phyloP scores from a whole-genome alignment of 2,888 invertebrate species.

The Apocheima hispidaria region DNA sequence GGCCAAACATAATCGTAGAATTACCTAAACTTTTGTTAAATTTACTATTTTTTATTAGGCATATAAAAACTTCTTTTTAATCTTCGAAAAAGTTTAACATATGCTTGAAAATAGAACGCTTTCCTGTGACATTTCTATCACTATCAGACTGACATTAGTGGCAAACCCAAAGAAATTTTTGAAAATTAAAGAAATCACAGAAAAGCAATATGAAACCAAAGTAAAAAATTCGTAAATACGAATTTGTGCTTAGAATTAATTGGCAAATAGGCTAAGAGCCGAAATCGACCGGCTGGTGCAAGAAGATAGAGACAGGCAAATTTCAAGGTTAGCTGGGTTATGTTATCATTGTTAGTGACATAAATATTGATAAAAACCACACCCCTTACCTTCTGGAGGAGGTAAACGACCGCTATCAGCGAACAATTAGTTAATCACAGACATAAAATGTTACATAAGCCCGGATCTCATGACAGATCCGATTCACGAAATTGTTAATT shows the following conservation, averaged over 20 bases:
- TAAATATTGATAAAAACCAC: conserved; percentile 51
- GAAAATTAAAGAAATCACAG: conserved; percentile 6
- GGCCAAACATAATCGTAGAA: background rate
- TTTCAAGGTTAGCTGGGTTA: conserved; percentile 68
- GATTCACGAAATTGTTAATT: conserved; percentile 55
- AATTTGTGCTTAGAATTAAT: conserved; percentile 8
- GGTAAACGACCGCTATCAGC: conserved; percentile 74
- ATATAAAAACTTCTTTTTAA: conserved; percentile 1
- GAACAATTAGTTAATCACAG: conserved; percentile 67
- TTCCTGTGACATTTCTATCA: conserved; percentile 52
- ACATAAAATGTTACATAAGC: conserved; percentile 81
- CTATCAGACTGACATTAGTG: conserved; percentile 44
- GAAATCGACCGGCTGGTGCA: conserved; percentile 53
- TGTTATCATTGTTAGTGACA: conserved; percentile 38
- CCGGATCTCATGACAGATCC: conserved; percentile 75
- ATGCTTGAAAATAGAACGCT: conserved; percentile 44
- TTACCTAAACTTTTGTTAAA: background rate
- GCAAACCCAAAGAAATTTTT: background rate
- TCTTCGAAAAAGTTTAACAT: conserved; percentile 15
- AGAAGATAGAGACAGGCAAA: conserved; percentile 43
- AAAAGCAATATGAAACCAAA: conserved; percentile 5
- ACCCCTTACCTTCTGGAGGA: conserved; percentile 74
- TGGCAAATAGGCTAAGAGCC: conserved; percentile 36
- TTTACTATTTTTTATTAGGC: background rate
- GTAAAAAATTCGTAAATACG: conserved; percentile 1